Base-by-base conservation (phyloP, 2,113 vertebrate genomes). In the Bagarius yarrelli region DNA sequence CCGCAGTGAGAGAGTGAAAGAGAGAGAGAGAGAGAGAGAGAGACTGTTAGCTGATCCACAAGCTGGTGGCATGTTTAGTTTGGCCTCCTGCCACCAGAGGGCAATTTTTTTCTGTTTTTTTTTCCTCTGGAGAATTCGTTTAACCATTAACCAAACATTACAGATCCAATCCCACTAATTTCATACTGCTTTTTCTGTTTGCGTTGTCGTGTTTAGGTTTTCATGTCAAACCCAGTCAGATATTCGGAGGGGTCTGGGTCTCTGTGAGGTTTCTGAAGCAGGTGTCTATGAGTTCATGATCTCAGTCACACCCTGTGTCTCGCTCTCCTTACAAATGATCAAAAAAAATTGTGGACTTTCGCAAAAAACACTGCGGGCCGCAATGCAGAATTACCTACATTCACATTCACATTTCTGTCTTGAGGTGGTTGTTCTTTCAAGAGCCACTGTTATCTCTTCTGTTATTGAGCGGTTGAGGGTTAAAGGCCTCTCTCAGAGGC, bases 71-170 rank as follows among this genome's bases (percentile, higher is more conserved):
- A 13, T 80, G 40, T 80, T 59, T 47, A 19, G 61, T 47, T 81
- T 79, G 79, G 55, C 75, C 71, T 27, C 15, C 47, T 12, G 81
- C 92, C 91, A 92, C 92, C 85, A 92, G 92, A 86, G 91, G 92
- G 92, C 90, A 89, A 83, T 63, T 85, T 81, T 88, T 78, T 11
- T 63, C 2, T 3, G 14, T 8, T 50, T 50, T 50, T 50, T 34
- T 66, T 66, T 14, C 18, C 30, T 70, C 34, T 56, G 3, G 63
- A 69, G 64, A 15, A 70, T 70, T 57, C 32, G 36, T 57, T 79
- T 32, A 23, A 78, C 61, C 74, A 78, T 78, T 64, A 53, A 14
- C 27, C 59, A 66, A 52, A 36, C 19, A 1, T 19, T 71, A 18
- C 44, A 15, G 44, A 64, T 52, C 44, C 77, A 25, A 5, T 69